Percentiles rank a stretch among this genome's conserved stretches.
Conservation (phyloP, 2,888 invertebrate species). For the Eupithecia dodoneata region DNA sequence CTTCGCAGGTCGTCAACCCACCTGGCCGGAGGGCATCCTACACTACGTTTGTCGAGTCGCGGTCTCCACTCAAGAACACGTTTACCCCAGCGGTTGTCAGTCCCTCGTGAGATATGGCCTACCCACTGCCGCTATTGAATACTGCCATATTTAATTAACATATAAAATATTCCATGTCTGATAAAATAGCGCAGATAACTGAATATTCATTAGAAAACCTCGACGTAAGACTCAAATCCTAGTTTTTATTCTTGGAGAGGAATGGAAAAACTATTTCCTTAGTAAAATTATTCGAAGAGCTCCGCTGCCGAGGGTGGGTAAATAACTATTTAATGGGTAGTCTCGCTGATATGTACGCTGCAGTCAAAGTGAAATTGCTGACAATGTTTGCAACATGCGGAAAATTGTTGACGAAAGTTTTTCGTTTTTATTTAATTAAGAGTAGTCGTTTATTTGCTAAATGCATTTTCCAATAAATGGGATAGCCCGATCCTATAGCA, state of each 20-base stretch:
- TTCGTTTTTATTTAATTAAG: background rate
- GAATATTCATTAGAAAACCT: conserved; percentile 28
- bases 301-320: conserved; percentile 67
- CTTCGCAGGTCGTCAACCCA: too few relatives aligned
- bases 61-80: too few relatives aligned
- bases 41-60: too few relatives aligned
- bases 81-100: too few relatives aligned
- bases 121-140: too few relatives aligned
- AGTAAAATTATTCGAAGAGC: conserved; percentile 63
- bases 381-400: background rate
- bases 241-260: conserved; percentile 45
- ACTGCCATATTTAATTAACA: background rate
- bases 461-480: too few relatives aligned
- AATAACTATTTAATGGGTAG: conserved; percentile 78
- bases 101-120: too few relatives aligned
- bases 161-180: conserved; percentile 12
- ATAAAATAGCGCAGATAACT: conserved; percentile 28
- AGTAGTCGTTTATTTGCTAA: too few relatives aligned
- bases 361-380: conserved; percentile 14
- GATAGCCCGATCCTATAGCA: too few relatives aligned
- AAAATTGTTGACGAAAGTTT: background rate
- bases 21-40: too few relatives aligned
- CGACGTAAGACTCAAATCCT: conserved; percentile 29
- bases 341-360: conserved; percentile 60
- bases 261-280: conserved; percentile 66